A percentile compares a stretch with the other conserved stretches of the same genome.
Conservation (phyloP, 2,888 invertebrate genomes). For the Ernsta delagoae region DNA sequence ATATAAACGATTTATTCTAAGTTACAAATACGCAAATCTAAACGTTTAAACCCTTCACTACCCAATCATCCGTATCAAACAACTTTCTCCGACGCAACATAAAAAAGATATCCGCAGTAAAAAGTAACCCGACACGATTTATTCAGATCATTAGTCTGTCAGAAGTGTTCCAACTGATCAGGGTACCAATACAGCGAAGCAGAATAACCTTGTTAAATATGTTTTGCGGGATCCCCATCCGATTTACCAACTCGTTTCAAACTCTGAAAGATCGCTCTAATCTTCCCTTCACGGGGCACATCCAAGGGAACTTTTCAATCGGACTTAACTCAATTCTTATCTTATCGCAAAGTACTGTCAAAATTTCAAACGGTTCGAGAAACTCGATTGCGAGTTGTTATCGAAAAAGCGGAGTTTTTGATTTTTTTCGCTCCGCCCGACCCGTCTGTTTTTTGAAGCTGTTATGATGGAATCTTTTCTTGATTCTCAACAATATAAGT, state of each 20-base stretch:
- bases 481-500: too few relatives aligned
- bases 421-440: conserved; percentile 11
- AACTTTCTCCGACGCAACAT: conserved; percentile 6
- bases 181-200: conserved; percentile 14
- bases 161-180: conserved; percentile 29
- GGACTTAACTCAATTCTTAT: conserved; percentile 72
- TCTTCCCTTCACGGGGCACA: conserved; percentile 60
- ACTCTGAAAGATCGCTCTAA: conserved; percentile 57
- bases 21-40: too few relatives aligned
- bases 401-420: conserved; percentile 29
- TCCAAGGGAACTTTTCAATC: conserved; percentile 74
- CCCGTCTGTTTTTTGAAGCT: conserved; percentile 6
- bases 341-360: conserved; percentile 73
- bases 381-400: conserved; percentile 48
- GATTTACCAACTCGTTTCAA: conserved; percentile 32
- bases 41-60: too few relatives aligned
- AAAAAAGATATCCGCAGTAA: conserved; percentile 11
- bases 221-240: conserved; percentile 26
- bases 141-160: conserved; percentile 33
- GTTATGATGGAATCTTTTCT: conserved; percentile 20
- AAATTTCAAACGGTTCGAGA: conserved; percentile 60
- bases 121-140: conserved; percentile 27
- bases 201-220: conserved; percentile 36
- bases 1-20: too few relatives aligned
- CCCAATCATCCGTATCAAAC: neutral